Evolutionary conservation across 1,140 invertebrate species (phyloP).

Genomic region (Tigriopus japonicus): DNA sequence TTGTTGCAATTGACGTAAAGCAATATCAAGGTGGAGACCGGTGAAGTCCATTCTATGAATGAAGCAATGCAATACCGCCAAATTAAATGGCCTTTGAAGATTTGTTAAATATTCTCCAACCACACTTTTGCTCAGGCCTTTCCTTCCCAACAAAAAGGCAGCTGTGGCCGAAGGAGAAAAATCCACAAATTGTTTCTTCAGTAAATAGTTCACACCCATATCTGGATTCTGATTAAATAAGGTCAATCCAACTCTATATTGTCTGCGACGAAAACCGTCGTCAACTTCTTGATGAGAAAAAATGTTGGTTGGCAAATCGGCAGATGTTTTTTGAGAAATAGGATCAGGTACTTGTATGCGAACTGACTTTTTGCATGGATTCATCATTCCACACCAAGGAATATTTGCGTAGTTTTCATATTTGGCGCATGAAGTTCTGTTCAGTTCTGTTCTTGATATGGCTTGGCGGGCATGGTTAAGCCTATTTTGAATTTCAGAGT

Average conservation of each 20-base stretch:
- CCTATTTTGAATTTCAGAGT: too few species aligned
- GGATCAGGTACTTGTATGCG: not conserved
- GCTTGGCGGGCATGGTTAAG: too few species aligned
- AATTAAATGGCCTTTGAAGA: slow-evolving; percentile 84
- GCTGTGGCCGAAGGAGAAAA: slow-evolving; percentile 80
- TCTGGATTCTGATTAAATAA: slow-evolving; percentile 99
- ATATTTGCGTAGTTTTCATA: too few species aligned
- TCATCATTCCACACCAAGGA: too few species aligned
- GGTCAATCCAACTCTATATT: slow-evolving; percentile 93
- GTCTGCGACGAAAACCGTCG: slow-evolving; percentile 36
- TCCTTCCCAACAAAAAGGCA: slow-evolving; percentile 79
- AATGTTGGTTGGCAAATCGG: not conserved
- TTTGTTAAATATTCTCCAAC: slow-evolving; percentile 97
- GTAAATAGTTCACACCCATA: slow-evolving; percentile 81
- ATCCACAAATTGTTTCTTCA: slow-evolving; percentile 79
- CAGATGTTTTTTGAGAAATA: not conserved
- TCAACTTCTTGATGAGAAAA: not conserved
- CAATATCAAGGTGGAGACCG: slow-evolving; percentile 88
- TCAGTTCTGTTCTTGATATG: too few species aligned
- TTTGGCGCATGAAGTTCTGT: too few species aligned
- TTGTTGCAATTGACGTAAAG: slow-evolving; percentile 76
- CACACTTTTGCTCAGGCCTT: slow-evolving; percentile 96
- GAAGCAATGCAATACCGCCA: slow-evolving; percentile 69
- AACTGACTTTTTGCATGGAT: not conserved
- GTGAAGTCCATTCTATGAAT: slow-evolving; percentile 80